Base-by-base conservation (phyloP, 92 coral and sea anemone genomes). In the Porites cylindrica region DNA sequence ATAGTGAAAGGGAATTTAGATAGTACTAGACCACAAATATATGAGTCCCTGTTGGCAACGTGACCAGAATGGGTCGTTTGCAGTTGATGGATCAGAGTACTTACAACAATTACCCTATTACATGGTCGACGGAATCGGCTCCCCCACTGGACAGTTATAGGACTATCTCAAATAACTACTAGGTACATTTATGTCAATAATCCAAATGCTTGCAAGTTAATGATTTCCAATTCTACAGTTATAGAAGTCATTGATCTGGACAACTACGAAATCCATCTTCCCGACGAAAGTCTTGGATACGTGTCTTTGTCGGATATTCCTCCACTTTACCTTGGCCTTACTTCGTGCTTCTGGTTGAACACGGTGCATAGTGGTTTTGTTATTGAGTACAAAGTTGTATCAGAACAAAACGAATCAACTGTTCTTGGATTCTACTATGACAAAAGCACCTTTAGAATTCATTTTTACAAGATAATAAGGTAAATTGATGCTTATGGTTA, bases 261-360 rank as follows among this genome's bases (percentile, higher is more conserved):
- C 17, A 52, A 71, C 72, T 83, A 59, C 61, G 79, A 83, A 60
- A 51, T 83, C 21, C 78, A 60, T 60, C 70, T 83, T 43, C 79
- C 79, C 0, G 52, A 83, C 17, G 3, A 26, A 13, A 13, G n/a
- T 26, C 50, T 50, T 9, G 80, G 87, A 8, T 47, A 83, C 21
- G 79, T 83, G 70, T 60, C 87, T 32, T 83, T 83, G 50, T 51
- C 78, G 14, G 87, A 73, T 6, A 73, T 83, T 65, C 58, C 86
- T 5, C 91, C 82, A 4, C 75, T 82, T 47, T 66, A 24, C n/a
- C 0, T 12, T 10, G 75, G 86, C 50, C 77, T 89, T 58, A 89
- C 88, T 63, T 66, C 78, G 10, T 89, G 92, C 29, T 83, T 89
- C 19, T 89, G 92, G 92, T 56, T 89, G 29, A 82, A 83, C 73